Percentiles rank a stretch among this genome's conserved stretches.
Conservation (phyloP, 2,797 vertebrate genomes). For the Melanotaenia parkinsoni region DNA sequence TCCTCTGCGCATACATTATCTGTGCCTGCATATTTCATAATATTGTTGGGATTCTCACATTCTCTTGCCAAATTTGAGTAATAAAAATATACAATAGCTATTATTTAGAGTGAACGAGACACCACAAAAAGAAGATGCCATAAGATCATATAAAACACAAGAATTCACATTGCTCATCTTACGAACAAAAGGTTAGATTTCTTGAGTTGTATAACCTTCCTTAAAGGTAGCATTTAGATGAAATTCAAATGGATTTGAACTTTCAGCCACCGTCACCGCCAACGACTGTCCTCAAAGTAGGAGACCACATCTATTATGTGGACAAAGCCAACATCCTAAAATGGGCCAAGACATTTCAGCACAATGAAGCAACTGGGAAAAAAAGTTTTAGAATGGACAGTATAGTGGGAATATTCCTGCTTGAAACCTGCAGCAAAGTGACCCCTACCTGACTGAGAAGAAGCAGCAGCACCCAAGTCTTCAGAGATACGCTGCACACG, state of each 20-base stretch:
- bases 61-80: conserved; percentile 7
- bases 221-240: not conserved
- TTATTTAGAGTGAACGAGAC: not conserved
- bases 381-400: not conserved
- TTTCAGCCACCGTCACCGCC: not conserved
- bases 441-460: not conserved
- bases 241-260: not conserved
- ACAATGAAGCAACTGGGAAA: not conserved
- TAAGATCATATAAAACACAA: not conserved
- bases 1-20: not conserved
- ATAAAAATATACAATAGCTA: conserved; percentile 24
- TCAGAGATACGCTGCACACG: conserved; percentile 1
- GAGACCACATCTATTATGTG: not conserved
- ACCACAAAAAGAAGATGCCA: not conserved
- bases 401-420: not conserved
- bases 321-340: not conserved
- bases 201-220: not conserved
- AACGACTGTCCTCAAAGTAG: not conserved
- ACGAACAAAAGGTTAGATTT: not conserved
- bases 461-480: conserved; percentile 2
- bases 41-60: conserved; percentile 9
- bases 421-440: not conserved
- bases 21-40: conserved; percentile 18
- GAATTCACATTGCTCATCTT: not conserved
- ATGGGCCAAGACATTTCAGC: not conserved